Percentiles rank a stretch among this genome's conserved stretches.
These are phyloP conservation scores for Orthonevra nobilis DNA, from an alignment of 2,888 invertebrate species.

Conservation along the genomic window DNA sequence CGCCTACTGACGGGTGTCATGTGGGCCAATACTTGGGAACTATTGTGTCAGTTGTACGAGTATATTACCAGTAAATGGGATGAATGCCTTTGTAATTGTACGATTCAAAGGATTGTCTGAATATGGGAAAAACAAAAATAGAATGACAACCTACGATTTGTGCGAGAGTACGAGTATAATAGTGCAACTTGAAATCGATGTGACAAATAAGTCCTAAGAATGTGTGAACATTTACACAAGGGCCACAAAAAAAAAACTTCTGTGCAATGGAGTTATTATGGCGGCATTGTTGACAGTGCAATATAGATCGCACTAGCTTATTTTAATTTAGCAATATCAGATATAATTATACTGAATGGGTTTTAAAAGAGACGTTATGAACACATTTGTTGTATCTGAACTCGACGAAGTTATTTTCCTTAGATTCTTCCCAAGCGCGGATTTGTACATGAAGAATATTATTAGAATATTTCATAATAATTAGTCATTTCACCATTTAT, in stretches of 20 bases:
- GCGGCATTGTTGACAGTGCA: no score
- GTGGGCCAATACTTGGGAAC: conserved; percentile 35
- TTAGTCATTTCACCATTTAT: no score
- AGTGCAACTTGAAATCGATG: conserved; percentile 9
- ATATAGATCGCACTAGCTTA: no score
- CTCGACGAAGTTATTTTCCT: no score
- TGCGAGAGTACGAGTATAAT: conserved; percentile 32
- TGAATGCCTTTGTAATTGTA: conserved; percentile 57
- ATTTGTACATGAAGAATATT: no score
- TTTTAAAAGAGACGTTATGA: no score
- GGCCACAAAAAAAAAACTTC: conserved; percentile 21
- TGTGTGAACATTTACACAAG: conserved; percentile 20
- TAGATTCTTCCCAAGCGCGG: no score
- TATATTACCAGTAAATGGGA: conserved; percentile 50
- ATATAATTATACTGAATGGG: no score
- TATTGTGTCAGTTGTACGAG: conserved; percentile 36
- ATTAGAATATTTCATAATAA: no score
- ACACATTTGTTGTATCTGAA: no score
- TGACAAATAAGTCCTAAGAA: conserved; percentile 23
- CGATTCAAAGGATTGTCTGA: conserved; percentile 15
- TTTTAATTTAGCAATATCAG: no score
- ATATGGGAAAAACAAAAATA: background rate
- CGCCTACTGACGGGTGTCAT: conserved; percentile 53
- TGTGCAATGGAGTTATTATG: conserved; percentile 16
- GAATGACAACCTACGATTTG: conserved; percentile 1